These are phyloP conservation scores for Dunckerocampus dactyliophorus DNA, from an alignment of 2,113 vertebrate genomes.

Conservation along the genomic window DNA sequence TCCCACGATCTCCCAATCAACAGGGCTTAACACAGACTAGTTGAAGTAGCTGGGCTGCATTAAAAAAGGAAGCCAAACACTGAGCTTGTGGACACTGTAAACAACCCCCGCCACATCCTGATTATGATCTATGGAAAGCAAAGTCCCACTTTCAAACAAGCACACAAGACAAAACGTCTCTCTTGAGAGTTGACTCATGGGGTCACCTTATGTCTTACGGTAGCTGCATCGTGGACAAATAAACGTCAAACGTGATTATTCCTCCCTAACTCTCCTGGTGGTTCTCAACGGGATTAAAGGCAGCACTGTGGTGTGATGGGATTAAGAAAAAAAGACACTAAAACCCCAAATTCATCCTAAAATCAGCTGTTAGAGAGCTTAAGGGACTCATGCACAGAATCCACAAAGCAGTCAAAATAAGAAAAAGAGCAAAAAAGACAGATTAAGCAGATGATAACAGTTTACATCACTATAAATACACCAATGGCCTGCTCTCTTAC, in stretches of 20 bases:
- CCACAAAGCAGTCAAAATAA: neutral
- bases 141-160: conserved; percentile 45
- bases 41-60: conserved; percentile 10
- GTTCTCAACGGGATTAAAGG: conserved; percentile 52
- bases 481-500: neutral
- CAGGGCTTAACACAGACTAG: neutral
- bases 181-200: conserved; percentile 34
- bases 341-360: conserved; percentile 15
- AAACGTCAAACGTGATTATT: conserved; percentile 38
- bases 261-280: conserved; percentile 24
- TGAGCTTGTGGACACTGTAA: conserved; percentile 55
- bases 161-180: conserved; percentile 46
- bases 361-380: neutral
- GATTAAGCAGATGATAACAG: neutral
- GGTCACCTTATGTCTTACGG: conserved; percentile 25
- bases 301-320: conserved; percentile 47
- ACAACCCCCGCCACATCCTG: conserved; percentile 59
- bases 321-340: conserved; percentile 21
- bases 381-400: neutral
- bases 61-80: conserved; percentile 42
- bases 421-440: neutral
- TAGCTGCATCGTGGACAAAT: conserved; percentile 10
- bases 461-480: neutral
- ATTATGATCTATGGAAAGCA: conserved; percentile 62
- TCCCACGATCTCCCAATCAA: neutral